These are phyloP conservation scores for Thalassaphorura encarpata DNA, from an alignment of 1,140 invertebrate species.

Conservation along the genomic window DNA sequence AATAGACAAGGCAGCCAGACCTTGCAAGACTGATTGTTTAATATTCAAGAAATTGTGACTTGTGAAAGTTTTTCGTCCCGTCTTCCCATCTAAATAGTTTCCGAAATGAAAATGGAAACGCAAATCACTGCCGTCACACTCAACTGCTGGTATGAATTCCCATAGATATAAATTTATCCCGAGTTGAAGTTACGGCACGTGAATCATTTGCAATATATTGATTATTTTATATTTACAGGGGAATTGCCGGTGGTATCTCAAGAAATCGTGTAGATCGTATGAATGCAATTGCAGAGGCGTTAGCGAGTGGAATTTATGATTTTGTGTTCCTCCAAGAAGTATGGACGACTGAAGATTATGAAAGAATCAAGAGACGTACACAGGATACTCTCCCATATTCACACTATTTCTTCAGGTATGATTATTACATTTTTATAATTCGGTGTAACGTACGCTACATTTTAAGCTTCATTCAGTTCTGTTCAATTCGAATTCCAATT, in stretches of 20 bases:
- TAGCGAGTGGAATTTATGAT: slow-evolving; percentile 61
- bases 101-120: slow-evolving; percentile 32
- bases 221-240: slow-evolving; percentile 49
- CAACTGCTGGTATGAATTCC: slow-evolving; percentile 47
- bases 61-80: too few species aligned
- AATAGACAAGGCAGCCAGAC: too few species aligned
- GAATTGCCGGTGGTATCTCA: slow-evolving; percentile 64
- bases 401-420: slow-evolving; percentile 86
- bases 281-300: slow-evolving; percentile 62
- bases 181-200: not conserved
- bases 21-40: too few species aligned
- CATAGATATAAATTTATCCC: not conserved
- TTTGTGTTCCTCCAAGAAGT: slow-evolving; percentile 88
- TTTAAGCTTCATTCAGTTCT: too few species aligned
- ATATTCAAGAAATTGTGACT: too few species aligned
- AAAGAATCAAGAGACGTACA: slow-evolving; percentile 53
- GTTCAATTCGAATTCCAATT: too few species aligned
- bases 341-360: slow-evolving; percentile 69
- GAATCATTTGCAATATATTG: not conserved
- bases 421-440: slow-evolving; percentile 9
- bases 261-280: slow-evolving; percentile 65
- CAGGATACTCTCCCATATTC: slow-evolving; percentile 59
- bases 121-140: slow-evolving; percentile 41
- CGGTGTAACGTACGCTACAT: too few species aligned
- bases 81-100: too few species aligned